phyloP scores from a whole-genome alignment of 2,888 invertebrate species.

The Drosophila acutilabella region DNA sequence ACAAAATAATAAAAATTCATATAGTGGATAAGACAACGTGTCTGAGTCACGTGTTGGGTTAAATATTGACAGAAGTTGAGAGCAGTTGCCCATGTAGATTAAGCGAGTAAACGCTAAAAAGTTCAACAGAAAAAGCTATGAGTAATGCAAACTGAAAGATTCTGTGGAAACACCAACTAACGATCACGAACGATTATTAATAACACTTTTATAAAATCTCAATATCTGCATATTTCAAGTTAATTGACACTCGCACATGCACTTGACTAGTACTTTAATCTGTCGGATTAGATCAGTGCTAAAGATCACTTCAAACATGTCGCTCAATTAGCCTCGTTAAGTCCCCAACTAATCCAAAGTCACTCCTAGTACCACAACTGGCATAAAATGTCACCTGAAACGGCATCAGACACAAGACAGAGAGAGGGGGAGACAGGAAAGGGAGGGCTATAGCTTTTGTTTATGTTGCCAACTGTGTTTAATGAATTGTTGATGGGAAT shows the following conservation, averaged over 20 bases:
- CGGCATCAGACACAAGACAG: conserved; percentile 40
- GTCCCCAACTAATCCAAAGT: conserved; percentile 16
- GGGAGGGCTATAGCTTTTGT: conserved; percentile 10
- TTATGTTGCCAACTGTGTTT: conserved; percentile 54
- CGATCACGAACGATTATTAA: not conserved
- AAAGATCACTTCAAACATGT: conserved; percentile 47
- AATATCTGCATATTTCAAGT: conserved; percentile 9
- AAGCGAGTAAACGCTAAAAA: conserved; percentile 3
- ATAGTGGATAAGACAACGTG: conserved; percentile 27
- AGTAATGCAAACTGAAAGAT: conserved; percentile 1
- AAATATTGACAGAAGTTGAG: conserved; percentile 1
- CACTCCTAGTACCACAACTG: conserved; percentile 13
- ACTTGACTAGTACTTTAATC: conserved; percentile 58
- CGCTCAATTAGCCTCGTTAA: conserved; percentile 48
- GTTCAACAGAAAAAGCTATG: not conserved
- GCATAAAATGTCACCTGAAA: conserved; percentile 53
- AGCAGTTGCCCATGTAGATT: conserved; percentile 22
- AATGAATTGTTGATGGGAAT: conserved; percentile 78
- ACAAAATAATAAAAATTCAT: conserved; percentile 8
- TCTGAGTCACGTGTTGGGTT: conserved; percentile 24
- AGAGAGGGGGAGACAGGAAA: not conserved
- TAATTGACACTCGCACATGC: conserved; percentile 21
- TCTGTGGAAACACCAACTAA: not conserved
- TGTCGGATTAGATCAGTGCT: conserved; percentile 62
- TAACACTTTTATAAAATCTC: not conserved